Percentiles rank a stretch among this genome's conserved stretches.
phyloP scores from a whole-genome alignment of 2,797 vertebrate species.

The Threskiornis aethiopicus region DNA sequence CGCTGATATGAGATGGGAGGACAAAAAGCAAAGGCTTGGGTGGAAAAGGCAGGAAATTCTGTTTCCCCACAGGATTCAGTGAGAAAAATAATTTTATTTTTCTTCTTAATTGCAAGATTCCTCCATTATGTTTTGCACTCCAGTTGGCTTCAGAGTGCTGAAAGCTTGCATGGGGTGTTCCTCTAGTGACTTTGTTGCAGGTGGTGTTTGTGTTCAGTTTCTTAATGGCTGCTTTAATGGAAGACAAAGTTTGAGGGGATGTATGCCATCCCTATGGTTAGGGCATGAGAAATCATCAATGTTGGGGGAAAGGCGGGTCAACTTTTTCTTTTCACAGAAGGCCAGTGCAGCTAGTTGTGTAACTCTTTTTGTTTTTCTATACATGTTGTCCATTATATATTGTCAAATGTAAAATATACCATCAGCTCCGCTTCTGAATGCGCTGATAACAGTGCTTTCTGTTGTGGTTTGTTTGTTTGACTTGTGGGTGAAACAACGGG shows the following conservation, averaged over 20 bases:
- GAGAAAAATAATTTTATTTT: neutral
- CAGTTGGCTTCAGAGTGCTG: neutral
- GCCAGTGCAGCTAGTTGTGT: neutral
- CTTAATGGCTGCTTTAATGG: neutral
- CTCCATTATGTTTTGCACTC: neutral
- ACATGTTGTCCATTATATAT: neutral
- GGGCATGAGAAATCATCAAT: neutral
- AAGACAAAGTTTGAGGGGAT: neutral
- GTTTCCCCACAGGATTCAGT: neutral
- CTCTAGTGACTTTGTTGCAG: neutral
- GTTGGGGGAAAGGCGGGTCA: neutral
- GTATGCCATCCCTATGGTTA: neutral
- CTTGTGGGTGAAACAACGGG: conserved; percentile 46
- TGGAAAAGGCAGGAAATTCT: neutral
- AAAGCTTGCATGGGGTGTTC: neutral
- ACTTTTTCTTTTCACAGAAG: neutral
- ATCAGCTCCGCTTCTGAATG: neutral
- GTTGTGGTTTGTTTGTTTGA: conserved; percentile 50
- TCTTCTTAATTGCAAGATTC: neutral
- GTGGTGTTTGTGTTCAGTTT: neutral
- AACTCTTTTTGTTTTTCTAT: neutral
- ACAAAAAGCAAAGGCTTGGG: neutral
- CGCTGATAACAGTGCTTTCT: neutral
- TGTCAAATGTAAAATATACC: neutral
- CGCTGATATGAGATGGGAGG: neutral